A percentile compares a stretch with the other conserved stretches of the same genome.
Evolutionary conservation across 2,113 vertebrate genomes (phyloP).

Genomic region (Nycticebus coucang): DNA sequence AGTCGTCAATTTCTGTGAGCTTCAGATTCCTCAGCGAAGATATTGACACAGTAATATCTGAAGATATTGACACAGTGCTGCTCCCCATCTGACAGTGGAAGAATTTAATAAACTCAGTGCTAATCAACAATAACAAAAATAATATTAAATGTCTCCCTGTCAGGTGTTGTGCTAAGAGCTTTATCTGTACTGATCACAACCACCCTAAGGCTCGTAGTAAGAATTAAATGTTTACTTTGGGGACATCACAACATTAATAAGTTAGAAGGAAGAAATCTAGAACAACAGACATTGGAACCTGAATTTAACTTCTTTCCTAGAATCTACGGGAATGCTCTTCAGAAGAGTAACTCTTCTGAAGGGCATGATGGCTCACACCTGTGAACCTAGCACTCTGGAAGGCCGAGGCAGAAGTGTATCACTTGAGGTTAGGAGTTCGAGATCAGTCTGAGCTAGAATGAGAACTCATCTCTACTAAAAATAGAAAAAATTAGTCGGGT

Average conservation of each 20-base stretch:
- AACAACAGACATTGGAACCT: background rate
- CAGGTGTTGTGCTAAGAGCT: background rate
- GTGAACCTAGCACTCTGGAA: no score
- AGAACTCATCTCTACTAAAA: no score
- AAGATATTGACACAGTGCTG: background rate
- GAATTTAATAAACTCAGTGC: background rate
- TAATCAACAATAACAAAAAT: background rate
- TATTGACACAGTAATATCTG: background rate
- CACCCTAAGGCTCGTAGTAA: background rate
- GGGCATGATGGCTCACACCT: no score
- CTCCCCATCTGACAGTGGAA: background rate
- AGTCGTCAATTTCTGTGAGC: background rate
- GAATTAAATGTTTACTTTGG: background rate
- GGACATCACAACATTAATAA: background rate
- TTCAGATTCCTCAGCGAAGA: background rate
- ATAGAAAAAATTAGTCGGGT: no score
- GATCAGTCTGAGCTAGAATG: no score
- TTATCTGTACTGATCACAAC: background rate
- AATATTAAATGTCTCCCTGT: background rate
- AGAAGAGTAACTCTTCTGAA: no score
- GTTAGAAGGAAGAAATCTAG: constrained; percentile 23
- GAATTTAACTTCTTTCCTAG: constrained; percentile 39
- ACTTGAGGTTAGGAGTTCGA: no score
- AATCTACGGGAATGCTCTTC: constrained; percentile 4
- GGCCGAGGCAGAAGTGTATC: no score